Conservation (phyloP, 2,797 vertebrate species). For the Smutsia temminckii region DNA sequence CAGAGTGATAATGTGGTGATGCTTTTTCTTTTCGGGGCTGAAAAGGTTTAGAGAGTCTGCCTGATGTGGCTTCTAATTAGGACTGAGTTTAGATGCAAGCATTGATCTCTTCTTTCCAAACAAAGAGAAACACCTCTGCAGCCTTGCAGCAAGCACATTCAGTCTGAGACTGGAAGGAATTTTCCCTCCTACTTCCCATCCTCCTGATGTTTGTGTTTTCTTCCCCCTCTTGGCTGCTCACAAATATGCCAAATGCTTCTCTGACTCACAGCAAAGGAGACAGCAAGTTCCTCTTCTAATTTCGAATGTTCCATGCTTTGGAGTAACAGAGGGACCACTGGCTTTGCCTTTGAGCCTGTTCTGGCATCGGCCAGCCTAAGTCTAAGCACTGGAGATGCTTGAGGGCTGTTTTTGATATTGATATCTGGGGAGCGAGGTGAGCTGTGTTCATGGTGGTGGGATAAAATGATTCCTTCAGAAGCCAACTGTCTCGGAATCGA, state of each 20-base stretch:
- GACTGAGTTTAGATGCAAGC: slow-evolving; percentile 43
- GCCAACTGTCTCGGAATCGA: neutral
- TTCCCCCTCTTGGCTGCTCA: neutral
- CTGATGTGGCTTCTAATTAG: slow-evolving; percentile 57
- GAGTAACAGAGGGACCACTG: neutral
- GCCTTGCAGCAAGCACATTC: neutral
- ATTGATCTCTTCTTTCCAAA: slow-evolving; percentile 52
- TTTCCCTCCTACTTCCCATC: neutral
- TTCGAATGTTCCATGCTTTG: neutral
- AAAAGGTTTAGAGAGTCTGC: slow-evolving; percentile 57
- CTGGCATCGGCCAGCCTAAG: neutral
- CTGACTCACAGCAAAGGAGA: slow-evolving; percentile 32
- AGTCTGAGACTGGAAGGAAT: neutral
- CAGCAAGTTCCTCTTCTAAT: neutral
- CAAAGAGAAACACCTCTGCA: slow-evolving; percentile 49
- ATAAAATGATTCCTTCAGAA: neutral
- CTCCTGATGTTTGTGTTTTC: neutral
- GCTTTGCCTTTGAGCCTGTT: neutral
- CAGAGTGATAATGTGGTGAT: slow-evolving; percentile 60
- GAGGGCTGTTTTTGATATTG: neutral
- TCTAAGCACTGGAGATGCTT: neutral
- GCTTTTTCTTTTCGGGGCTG: slow-evolving; percentile 45
- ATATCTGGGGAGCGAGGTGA: neutral
- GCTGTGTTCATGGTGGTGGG: neutral
- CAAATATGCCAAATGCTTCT: neutral